Percentiles rank a stretch among this genome's conserved stretches.
Conservation (phyloP, 2,113 vertebrate species). For the Oreochromis tanganicae region DNA sequence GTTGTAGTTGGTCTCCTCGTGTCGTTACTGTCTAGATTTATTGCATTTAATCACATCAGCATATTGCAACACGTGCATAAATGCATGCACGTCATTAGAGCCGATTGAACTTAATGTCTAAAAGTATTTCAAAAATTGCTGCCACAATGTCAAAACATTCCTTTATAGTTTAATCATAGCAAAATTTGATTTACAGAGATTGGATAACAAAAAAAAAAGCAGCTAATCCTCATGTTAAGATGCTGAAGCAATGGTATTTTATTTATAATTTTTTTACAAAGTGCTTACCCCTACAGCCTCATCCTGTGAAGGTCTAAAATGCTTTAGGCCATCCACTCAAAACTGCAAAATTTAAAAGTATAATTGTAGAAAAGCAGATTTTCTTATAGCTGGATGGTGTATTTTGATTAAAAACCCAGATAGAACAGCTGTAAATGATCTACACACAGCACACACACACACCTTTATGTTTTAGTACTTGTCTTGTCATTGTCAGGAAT, state of each 20-base stretch:
- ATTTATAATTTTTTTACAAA: not conserved
- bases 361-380: not conserved
- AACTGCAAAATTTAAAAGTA: not conserved
- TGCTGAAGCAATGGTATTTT: not conserved
- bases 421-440: not conserved
- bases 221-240: not conserved
- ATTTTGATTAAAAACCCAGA: not conserved
- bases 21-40: slow-evolving; percentile 16
- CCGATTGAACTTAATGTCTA: not conserved
- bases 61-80: not conserved
- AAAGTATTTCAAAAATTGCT: not conserved
- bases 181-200: not conserved
- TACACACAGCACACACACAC: not conserved
- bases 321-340: not conserved
- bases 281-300: not conserved
- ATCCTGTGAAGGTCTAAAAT: not conserved
- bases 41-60: slow-evolving; percentile 30
- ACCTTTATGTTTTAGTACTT: not conserved
- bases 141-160: not conserved
- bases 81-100: not conserved
- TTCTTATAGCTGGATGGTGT: not conserved
- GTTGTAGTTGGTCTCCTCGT: not conserved
- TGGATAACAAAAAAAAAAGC: not conserved
- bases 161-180: not conserved
- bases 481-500: not conserved